Percentiles rank a stretch among this genome's conserved stretches.
These are phyloP conservation scores for Pilophorus perplexus DNA, from an alignment of 2,888 invertebrate species.

Conservation along the genomic window DNA sequence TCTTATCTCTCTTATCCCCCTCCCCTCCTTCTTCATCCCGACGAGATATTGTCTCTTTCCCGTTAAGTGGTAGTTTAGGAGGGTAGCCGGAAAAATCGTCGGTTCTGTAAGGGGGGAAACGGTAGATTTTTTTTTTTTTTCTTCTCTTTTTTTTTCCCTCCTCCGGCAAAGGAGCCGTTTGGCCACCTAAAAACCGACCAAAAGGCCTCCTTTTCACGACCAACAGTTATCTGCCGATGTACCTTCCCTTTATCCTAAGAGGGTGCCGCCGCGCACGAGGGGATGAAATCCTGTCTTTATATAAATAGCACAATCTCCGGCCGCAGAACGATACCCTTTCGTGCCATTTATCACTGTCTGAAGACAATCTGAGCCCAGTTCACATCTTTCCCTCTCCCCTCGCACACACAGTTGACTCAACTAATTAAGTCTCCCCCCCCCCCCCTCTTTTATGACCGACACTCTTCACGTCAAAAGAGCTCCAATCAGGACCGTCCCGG, in stretches of 20 bases:
- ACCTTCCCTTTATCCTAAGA: not conserved
- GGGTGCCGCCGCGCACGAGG: not conserved
- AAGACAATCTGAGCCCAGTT: slow-evolving; percentile 32
- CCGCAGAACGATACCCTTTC: slow-evolving; percentile 40
- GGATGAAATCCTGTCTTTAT: slow-evolving; percentile 32
- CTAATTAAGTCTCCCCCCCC: no score
- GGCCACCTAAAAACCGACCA: not conserved
- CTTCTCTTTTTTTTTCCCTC: slow-evolving; percentile 1
- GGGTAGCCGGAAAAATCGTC: not conserved
- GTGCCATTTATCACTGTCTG: slow-evolving; percentile 43
- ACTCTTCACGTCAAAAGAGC: no score
- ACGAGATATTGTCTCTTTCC: slow-evolving; percentile 20
- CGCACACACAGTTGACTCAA: no score
- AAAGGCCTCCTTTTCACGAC: not conserved
- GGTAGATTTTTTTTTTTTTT: slow-evolving; percentile 1
- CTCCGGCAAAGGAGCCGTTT: no score
- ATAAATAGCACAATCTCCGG: slow-evolving; percentile 47
- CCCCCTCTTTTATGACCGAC: no score
- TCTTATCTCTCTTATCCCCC: slow-evolving; percentile 6
- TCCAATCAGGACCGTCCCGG: no score
- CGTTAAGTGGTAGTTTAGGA: slow-evolving; percentile 26
- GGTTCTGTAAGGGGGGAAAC: not conserved
- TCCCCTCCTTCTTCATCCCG: slow-evolving; percentile 11
- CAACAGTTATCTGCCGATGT: slow-evolving; percentile 14
- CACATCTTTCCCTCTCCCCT: not conserved